Base-by-base conservation (phyloP, 1,140 invertebrate genomes). In the Calliopsis andreniformis region DNA sequence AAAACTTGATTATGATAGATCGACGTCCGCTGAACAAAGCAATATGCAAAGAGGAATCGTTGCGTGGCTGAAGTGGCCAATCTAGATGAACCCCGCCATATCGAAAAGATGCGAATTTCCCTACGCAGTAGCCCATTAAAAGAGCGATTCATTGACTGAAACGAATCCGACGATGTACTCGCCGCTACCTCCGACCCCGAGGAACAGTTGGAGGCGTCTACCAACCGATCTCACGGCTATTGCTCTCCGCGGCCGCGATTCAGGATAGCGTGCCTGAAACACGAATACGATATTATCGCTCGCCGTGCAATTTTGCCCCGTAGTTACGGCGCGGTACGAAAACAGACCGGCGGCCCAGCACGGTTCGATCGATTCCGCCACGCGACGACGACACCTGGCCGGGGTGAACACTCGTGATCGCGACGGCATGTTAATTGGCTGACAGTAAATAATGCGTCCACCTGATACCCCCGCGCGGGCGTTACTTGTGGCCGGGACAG, bases 361-460 rank as follows among this genome's bases (percentile, higher is more conserved):
- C 14, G 18, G 30, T 70, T 62, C 76, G 68, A 84, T 84, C 82
- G 82, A 84, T 83, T 42, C 42, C 76, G 35, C 53, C 25, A 39
- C 66, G 55, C 81, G 80, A 78, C 66, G 39, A 56, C 25, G 73
- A 35, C 32, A 32, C 20, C 59, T 51, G 49, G 56, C 75, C 77
- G 71, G 76, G 82, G 62, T 53, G 58, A 84, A 80, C 82, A 69
- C 66, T 83, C 73, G 51, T 73, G 78, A 84, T 84, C 73, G 73
- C 66, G 66, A 59, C 72, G 82, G 82, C 82, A 84, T 80, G 82
- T 84, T 84, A 84, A 84, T 84, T 84, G 83, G 82, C 81, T 78
- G 83, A 84, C 83, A 69, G 77, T 84, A 84, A 84, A 84, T 84
- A 84, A 84, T 80, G 82, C 76, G 69, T 79, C 63, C 80, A 83